These are phyloP conservation scores for Ruditapes philippinarum DNA, from an alignment of 1,140 invertebrate genomes.

Conservation along the genomic window DNA sequence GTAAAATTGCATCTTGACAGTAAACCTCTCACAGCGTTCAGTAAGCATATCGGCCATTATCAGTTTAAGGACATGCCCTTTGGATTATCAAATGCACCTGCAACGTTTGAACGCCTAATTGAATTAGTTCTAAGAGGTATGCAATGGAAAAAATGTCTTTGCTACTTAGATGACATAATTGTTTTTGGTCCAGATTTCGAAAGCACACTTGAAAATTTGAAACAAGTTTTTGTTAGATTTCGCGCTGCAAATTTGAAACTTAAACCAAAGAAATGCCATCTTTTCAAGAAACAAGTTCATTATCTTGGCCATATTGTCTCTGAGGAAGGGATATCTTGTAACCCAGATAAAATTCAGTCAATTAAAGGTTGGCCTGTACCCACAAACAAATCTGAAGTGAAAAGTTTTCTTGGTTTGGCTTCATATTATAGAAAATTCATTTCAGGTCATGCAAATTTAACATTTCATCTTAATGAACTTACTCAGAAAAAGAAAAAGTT, in stretches of 20 bases:
- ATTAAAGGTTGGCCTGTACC: background rate
- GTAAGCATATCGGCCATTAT: conserved; percentile 54
- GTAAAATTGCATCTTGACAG: conserved; percentile 54
- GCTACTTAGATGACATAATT: background rate
- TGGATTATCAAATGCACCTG: no score
- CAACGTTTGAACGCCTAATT: conserved; percentile 77
- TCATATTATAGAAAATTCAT: background rate
- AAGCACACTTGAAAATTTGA: background rate
- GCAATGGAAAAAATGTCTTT: conserved; percentile 2
- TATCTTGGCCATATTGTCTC: conserved; percentile 8
- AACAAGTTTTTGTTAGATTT: conserved; percentile 39
- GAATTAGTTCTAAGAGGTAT: conserved; percentile 67
- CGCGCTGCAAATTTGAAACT: background rate
- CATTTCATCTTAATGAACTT: conserved; percentile 2
- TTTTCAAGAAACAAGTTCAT: conserved; percentile 20
- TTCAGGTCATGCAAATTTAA: background rate
- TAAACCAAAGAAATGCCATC: conserved; percentile 65
- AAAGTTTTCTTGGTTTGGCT: conserved; percentile 3
- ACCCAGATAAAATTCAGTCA: background rate
- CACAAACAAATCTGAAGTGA: conserved; percentile 1
- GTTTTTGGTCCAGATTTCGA: conserved; percentile 46
- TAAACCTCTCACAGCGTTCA: conserved; percentile 82
- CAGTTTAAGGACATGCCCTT: no score
- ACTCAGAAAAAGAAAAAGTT: conserved; percentile 29
- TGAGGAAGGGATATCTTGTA: conserved; percentile 21